Base-by-base conservation (phyloP, 2,797 vertebrate species). In the Hydrolagus colliei region DNA sequence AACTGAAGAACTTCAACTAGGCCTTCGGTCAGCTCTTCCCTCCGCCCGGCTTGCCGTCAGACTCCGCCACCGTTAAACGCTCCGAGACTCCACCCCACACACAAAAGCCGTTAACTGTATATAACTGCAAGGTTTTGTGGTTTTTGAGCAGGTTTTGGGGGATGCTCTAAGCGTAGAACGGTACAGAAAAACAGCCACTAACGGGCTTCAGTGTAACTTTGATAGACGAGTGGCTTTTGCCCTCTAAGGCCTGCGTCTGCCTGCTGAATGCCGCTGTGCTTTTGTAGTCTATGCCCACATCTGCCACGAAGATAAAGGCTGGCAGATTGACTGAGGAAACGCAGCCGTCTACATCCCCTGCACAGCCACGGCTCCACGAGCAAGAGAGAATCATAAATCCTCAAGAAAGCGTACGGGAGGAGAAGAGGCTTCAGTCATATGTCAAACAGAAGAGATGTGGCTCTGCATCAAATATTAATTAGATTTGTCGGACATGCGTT, bases 381-480 rank as follows among this genome's bases (percentile, higher is more conserved):
- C 79, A 2, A 85, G 65, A 1, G 35, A 73, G 27, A 22, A 65
- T n/a, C 68, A 79, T 87, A 72, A 87, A 82, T 79, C 10, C 65
- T 85, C 41, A 87, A 86, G 65, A 87, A 85, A 77, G 22, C 22
- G 7, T 77, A 13, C 12, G 27, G 86, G 67, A 82, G 77, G 73
- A 16, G 8, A 2, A 63, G 12, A n/a, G 72, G 73, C 35, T 1
- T 16, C 11, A 14, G 68, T 32, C 4, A n/a, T 86, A 86, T 0
- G 2, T 62, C 73, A 85, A 61, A 63, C 67, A 85, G 86, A 77
- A 73, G 11, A 88, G 84, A 67, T 82, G 86, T 52, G 80, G 72
- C 87, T 87, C 87, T 87, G 67, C 86, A 87, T 20, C 85, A 86
- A 88, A 68, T 87, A 86, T 89, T 91, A 90, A 89, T 90, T 90